Base-by-base conservation (phyloP, 2,113 vertebrate species). In the Sorex araneus region DNA sequence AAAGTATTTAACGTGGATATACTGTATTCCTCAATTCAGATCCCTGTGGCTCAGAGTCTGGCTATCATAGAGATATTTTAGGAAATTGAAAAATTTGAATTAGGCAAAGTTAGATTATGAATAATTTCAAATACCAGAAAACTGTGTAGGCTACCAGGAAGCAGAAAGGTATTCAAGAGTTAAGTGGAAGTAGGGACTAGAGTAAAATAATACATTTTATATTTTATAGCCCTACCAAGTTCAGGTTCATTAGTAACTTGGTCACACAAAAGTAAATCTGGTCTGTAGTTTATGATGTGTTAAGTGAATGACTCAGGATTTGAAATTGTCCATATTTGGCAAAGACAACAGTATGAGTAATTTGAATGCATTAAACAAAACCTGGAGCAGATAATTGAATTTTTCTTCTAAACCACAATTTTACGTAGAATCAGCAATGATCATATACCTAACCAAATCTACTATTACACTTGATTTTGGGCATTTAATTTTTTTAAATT, bases 251-350 rank as follows among this genome's bases (percentile, higher is more conserved):
- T 75, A 83, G 71, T 75, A 92, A 93, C 50, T 25, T 91, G 36
- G 25, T 75, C 84, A 81, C 73, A 93, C 81, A 75, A 78, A 88
- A 90, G 30, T 40, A 87, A 81, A 23, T 84, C 27, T 32, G 76
- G 9, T 67, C 47, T 50, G 30, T 60, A 67, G 16, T 50, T 89
- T 80, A 73, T 84, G 54, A 77, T 64, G 67, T 28, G 9, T 25
- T 82, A 95, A 91, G 28, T 94, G 84, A 86, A 85, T 71, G 34
- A 92, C 69, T 90, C 69, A 92, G 47, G 91, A 91, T 12, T 89
- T 83, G 6, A 90, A 94, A 92, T 70, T 90, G 47, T 92, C 84
- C 57, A 18, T 43, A 70, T 63, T 28, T 79, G 50, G 30, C 40
- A 90, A 66, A 8, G 85, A 63, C 30, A 96, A 83, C 13, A 89